A percentile compares a stretch with the other conserved stretches of the same genome.
Evolutionary conservation across 2,888 invertebrate genomes (phyloP).

Genomic region (Osmoderma eremita): DNA sequence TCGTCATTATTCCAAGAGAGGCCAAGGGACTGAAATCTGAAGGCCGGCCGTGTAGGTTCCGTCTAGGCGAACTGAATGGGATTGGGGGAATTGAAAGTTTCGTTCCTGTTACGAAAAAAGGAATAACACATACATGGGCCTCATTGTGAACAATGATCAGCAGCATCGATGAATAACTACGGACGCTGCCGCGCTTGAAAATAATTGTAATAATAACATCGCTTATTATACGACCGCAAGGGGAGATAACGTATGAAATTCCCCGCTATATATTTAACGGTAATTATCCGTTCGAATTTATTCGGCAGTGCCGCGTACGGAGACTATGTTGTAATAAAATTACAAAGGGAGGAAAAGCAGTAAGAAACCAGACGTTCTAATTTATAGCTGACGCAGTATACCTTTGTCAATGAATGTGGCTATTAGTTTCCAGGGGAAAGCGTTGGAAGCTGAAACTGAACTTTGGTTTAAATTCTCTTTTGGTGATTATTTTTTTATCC

Average conservation of each 20-base stretch:
- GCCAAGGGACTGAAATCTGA: neutral
- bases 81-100: slow-evolving; percentile 7
- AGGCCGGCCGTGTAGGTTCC: neutral
- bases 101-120: neutral
- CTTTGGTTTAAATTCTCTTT: slow-evolving; percentile 8
- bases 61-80: slow-evolving; percentile 8
- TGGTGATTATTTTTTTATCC: neutral
- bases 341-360: slow-evolving; percentile 19
- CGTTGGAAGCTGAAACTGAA: neutral
- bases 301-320: neutral
- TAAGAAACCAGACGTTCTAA: slow-evolving; percentile 18
- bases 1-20: slow-evolving; percentile 3
- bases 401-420: neutral
- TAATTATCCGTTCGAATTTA: slow-evolving; percentile 16
- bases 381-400: slow-evolving; percentile 6
- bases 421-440: slow-evolving; percentile 10
- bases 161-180: neutral
- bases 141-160: slow-evolving; percentile 15
- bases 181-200: too few species aligned
- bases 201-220: too few species aligned
- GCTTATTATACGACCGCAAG: slow-evolving; percentile 4
- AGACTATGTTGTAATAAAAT: neutral
- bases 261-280: slow-evolving; percentile 18
- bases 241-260: slow-evolving; percentile 14
- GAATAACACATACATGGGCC: neutral